phyloP scores from a whole-genome alignment of 2,113 vertebrate genomes.

The Myotis davidii region DNA sequence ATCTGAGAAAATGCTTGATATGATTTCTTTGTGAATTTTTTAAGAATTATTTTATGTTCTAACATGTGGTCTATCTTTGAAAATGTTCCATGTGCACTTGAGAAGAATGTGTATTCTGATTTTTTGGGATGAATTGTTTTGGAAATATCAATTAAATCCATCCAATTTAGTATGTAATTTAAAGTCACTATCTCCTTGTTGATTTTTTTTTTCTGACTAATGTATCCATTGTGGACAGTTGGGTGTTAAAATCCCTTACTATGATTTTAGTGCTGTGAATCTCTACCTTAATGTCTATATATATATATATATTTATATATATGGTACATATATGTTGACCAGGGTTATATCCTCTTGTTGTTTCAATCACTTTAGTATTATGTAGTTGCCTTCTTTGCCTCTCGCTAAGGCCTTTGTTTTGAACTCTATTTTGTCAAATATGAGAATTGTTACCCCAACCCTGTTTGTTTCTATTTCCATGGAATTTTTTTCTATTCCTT shows the following conservation, averaged over 20 bases:
- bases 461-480: background rate
- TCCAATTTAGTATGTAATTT: background rate
- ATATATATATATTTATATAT: background rate
- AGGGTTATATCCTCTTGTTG: background rate
- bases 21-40: background rate
- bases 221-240: background rate
- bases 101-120: background rate
- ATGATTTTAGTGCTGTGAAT: background rate
- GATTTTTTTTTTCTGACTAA: background rate
- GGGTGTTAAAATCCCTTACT: background rate
- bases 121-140: background rate
- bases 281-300: background rate
- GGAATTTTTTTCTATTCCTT: background rate
- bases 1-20: background rate
- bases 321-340: background rate
- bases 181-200: background rate
- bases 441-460: background rate
- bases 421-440: background rate
- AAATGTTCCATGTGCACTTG: background rate
- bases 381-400: background rate
- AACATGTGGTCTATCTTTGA: background rate
- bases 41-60: background rate
- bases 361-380: background rate
- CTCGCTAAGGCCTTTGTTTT: background rate
- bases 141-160: background rate